Evolutionary conservation across 2,113 vertebrate genomes (phyloP).

Genomic region (Siphamia tubifer): DNA sequence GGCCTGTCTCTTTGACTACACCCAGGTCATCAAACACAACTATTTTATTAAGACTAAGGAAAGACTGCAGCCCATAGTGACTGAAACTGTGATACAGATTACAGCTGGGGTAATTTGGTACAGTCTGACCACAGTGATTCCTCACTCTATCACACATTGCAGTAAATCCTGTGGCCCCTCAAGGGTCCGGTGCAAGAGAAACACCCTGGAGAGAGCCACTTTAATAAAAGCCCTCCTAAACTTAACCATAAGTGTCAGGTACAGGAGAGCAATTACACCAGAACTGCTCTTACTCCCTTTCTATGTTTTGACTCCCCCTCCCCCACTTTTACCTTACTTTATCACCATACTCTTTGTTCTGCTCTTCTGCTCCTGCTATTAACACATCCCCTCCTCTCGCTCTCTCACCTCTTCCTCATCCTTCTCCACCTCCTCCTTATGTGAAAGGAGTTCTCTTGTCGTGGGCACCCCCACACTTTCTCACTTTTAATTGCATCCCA

Average conservation of each 20-base stretch:
- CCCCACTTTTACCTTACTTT: slow-evolving; percentile 6
- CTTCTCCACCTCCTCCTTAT: slow-evolving; percentile 21
- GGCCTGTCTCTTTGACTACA: slow-evolving; percentile 46
- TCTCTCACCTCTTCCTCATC: slow-evolving; percentile 36
- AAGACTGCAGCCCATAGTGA: slow-evolving; percentile 35
- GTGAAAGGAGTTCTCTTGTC: slow-evolving; percentile 31
- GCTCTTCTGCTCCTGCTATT: slow-evolving; percentile 38
- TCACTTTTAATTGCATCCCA: slow-evolving; percentile 69
- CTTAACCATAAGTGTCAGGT: slow-evolving; percentile 70
- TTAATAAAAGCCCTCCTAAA: slow-evolving; percentile 78
- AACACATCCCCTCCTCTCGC: slow-evolving; percentile 24
- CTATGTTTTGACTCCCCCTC: slow-evolving; percentile 5
- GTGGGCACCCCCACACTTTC: slow-evolving; percentile 13
- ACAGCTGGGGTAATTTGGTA: slow-evolving; percentile 52
- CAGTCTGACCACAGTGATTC: slow-evolving; percentile 49
- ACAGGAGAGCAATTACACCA: slow-evolving; percentile 68
- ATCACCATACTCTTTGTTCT: slow-evolving; percentile 26
- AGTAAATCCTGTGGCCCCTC: slow-evolving; percentile 63
- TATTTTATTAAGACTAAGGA: slow-evolving; percentile 69
- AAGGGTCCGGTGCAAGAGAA: slow-evolving; percentile 58
- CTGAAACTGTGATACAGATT: slow-evolving; percentile 28
- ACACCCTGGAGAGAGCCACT: slow-evolving; percentile 52
- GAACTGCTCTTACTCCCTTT: slow-evolving; percentile 36
- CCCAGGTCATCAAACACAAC: slow-evolving; percentile 61
- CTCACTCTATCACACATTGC: slow-evolving; percentile 63